phyloP scores from a whole-genome alignment of 1,140 invertebrate species.

The Caenorhabditis latens region DNA sequence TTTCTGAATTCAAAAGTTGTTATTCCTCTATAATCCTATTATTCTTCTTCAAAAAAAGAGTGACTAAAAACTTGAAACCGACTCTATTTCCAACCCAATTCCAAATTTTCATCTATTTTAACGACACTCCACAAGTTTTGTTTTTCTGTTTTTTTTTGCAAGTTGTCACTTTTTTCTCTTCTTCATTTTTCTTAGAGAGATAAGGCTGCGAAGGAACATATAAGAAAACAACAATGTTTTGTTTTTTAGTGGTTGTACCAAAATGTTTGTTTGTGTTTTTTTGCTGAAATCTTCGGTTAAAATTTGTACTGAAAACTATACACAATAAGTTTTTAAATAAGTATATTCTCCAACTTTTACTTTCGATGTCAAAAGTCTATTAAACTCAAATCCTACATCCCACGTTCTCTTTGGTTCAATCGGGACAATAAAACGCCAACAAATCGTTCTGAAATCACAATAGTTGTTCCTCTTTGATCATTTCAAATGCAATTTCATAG shows the following conservation, averaged over 20 bases:
- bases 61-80: neutral
- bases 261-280: neutral
- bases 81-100: slow-evolving; percentile 19
- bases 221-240: neutral
- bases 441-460: neutral
- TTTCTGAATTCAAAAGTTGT: neutral
- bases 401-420: neutral
- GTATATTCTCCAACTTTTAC: neutral
- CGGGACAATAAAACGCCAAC: neutral
- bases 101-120: slow-evolving; percentile 36
- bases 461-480: slow-evolving; percentile 17
- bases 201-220: neutral
- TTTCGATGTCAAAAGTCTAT: neutral
- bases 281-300: neutral
- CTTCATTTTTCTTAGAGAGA: neutral
- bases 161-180: slow-evolving; percentile 21
- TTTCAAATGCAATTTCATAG: slow-evolving; percentile 23
- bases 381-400: too few species aligned
- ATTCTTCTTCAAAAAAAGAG: neutral
- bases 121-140: neutral
- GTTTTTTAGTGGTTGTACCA: neutral
- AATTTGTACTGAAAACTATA: too few species aligned
- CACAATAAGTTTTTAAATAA: too few species aligned
- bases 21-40: neutral
- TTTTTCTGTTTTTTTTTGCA: neutral